These are phyloP conservation scores for Aricia artaxerxes DNA, from an alignment of 2,888 invertebrate species.

Conservation along the genomic window DNA sequence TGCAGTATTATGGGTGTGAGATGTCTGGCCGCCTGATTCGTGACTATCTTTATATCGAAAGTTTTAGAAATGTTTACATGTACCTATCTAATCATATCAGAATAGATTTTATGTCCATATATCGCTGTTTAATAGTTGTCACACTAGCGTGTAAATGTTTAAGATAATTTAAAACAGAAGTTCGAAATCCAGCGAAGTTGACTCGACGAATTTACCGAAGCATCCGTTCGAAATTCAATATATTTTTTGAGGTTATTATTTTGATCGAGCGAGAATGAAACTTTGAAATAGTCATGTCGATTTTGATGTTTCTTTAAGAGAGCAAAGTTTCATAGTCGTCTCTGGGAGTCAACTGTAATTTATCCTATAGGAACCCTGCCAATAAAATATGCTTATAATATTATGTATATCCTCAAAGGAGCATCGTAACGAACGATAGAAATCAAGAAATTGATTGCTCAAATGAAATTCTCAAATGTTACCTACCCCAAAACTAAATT, in stretches of 20 bases:
- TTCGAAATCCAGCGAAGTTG: not conserved
- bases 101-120: slow-evolving; percentile 46
- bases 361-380: slow-evolving; percentile 15
- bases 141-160: slow-evolving; percentile 32
- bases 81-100: slow-evolving; percentile 62
- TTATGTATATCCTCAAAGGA: slow-evolving; percentile 22
- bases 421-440: slow-evolving; percentile 22
- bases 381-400: slow-evolving; percentile 13
- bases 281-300: not conserved
- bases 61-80: slow-evolving; percentile 66
- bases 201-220: slow-evolving; percentile 13
- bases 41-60: slow-evolving; percentile 48
- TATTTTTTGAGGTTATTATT: slow-evolving; percentile 27
- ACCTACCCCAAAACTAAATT: slow-evolving; percentile 54
- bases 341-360: not conserved
- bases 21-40: slow-evolving; percentile 54
- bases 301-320: not conserved
- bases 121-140: slow-evolving; percentile 47
- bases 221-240: not conserved
- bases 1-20: slow-evolving; percentile 64
- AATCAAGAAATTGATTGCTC: slow-evolving; percentile 59
- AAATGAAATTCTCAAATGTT: slow-evolving; percentile 57
- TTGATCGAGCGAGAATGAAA: slow-evolving; percentile 6
- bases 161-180: slow-evolving; percentile 23
- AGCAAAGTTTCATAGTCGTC: slow-evolving; percentile 3